phyloP scores from a whole-genome alignment of 2,113 vertebrate genomes.

The Elephas maximus region DNA sequence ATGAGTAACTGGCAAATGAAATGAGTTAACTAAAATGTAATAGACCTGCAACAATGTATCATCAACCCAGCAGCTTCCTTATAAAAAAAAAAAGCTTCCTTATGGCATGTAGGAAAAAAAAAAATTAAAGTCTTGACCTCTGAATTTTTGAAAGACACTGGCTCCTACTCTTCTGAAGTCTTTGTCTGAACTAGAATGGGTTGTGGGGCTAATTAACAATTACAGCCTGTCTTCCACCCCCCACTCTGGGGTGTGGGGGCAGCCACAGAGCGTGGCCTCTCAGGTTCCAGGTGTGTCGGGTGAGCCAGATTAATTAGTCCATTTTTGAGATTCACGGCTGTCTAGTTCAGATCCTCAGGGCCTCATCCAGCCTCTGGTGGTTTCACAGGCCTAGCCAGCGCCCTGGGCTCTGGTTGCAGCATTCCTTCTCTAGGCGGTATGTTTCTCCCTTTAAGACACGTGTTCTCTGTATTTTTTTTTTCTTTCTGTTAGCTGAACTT shows the following conservation, averaged over 20 bases:
- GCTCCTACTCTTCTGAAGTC: constrained; percentile 32
- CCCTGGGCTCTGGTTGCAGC: constrained; percentile 65
- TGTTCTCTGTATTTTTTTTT: not conserved
- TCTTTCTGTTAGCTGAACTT: constrained; percentile 61
- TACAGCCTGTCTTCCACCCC: not conserved
- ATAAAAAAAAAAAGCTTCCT: not conserved
- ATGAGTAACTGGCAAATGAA: constrained; percentile 29
- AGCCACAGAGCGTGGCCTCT: constrained; percentile 63
- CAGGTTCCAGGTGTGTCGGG: constrained; percentile 78
- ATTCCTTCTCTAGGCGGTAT: constrained; percentile 76
- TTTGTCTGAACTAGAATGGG: not conserved
- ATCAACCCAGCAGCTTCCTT: constrained; percentile 32
- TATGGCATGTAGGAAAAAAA: constrained; percentile 49
- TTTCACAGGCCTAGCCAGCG: not conserved
- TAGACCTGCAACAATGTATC: not conserved
- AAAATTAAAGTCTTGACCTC: constrained; percentile 39
- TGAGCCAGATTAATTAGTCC: constrained; percentile 84
- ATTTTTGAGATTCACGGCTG: constrained; percentile 71
- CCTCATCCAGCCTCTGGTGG: constrained; percentile 27
- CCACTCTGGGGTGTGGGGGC: not conserved
- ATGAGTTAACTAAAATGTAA: constrained; percentile 57
- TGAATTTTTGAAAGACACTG: constrained; percentile 43
- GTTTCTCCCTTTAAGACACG: constrained; percentile 54
- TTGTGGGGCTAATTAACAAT: constrained; percentile 6
- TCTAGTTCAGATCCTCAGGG: constrained; percentile 73